These are phyloP conservation scores for Atta texana DNA, from an alignment of 1,140 invertebrate genomes.

Conservation along the genomic window DNA sequence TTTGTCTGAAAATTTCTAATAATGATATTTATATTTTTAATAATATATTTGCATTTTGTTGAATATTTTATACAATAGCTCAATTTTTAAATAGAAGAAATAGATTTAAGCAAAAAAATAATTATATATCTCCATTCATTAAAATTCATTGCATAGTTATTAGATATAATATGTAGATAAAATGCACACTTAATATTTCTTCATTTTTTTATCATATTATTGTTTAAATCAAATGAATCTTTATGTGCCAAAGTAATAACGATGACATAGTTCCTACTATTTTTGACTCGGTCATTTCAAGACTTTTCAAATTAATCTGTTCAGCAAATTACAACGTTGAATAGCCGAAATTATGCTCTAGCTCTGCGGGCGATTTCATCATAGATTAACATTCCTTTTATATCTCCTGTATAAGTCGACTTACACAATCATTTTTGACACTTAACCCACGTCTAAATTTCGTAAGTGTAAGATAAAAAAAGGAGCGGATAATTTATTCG, in stretches of 20 bases:
- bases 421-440: slow-evolving; percentile 30
- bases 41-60: neutral
- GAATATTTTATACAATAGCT: neutral
- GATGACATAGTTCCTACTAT: neutral
- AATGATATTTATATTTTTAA: slow-evolving; percentile 27
- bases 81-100: neutral
- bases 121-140: neutral
- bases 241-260: neutral
- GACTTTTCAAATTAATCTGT: neutral
- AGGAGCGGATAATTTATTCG: slow-evolving; percentile 13
- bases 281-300: neutral
- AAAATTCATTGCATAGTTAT: neutral
- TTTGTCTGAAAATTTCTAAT: neutral
- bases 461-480: slow-evolving; percentile 36
- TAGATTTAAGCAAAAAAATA: slow-evolving; percentile 7
- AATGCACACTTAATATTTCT: neutral
- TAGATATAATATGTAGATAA: neutral
- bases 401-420: neutral
- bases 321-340: slow-evolving; percentile 18
- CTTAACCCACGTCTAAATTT: slow-evolving; percentile 47
- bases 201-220: neutral
- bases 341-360: slow-evolving; percentile 8
- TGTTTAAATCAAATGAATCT: slow-evolving; percentile 16
- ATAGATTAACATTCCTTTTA: neutral
- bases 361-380: slow-evolving; percentile 2